Conservation (phyloP, 1,140 invertebrate species). For the Plectrocnemia conspersa region DNA sequence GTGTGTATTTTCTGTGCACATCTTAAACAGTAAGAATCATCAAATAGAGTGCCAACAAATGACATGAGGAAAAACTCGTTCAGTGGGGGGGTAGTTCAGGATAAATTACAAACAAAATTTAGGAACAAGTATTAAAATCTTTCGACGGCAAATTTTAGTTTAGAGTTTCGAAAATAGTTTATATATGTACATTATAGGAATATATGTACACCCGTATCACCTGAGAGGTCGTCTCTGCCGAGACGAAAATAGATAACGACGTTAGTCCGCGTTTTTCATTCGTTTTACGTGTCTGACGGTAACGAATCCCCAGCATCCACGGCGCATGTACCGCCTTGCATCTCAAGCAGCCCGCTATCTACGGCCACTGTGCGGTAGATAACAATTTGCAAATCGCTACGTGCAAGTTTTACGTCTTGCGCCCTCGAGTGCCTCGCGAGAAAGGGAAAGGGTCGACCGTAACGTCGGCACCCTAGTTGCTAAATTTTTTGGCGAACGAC, state of each 20-base stretch:
- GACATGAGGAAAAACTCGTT: too few species aligned
- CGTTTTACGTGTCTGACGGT: conserved; percentile 8
- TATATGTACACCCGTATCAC: not conserved
- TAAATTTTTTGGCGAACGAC: too few species aligned
- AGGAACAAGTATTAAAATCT: too few species aligned
- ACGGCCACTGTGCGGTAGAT: conserved; percentile 12
- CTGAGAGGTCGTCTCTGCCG: not conserved
- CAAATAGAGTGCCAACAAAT: too few species aligned
- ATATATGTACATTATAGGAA: not conserved
- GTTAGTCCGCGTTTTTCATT: conserved; percentile 22
- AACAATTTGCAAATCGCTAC: conserved; percentile 24
- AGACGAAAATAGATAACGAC: too few species aligned
- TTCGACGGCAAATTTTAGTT: conserved; percentile 1
- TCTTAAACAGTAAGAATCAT: too few species aligned
- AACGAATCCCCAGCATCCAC: conserved; percentile 15
- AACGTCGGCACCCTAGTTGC: too few species aligned
- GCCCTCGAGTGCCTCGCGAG: too few species aligned
- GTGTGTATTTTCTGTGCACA: too few species aligned
- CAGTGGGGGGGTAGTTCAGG: too few species aligned
- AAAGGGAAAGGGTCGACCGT: too few species aligned
- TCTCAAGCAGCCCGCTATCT: conserved; percentile 4
- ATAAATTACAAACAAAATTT: too few species aligned
- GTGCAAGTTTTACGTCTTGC: conserved; percentile 12
- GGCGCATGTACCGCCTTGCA: not conserved
- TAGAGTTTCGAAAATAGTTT: not conserved